Evolutionary conservation across 2,797 vertebrate species (phyloP).

Genomic region (Kryptolebias ocellatus): DNA sequence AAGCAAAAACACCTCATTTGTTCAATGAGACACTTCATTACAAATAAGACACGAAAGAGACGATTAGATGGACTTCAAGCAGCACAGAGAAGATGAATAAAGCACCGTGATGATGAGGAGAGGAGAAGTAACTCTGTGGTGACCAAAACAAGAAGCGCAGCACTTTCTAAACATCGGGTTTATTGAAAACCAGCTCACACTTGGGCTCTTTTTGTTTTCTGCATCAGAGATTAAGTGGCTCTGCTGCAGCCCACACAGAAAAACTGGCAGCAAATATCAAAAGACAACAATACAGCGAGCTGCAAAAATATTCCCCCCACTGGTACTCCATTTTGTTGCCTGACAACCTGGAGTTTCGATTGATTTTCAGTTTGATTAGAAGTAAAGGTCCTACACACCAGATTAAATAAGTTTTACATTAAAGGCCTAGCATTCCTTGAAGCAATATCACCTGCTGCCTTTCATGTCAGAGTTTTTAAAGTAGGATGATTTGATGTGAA

Average conservation of each 20-base stretch:
- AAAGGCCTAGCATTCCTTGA: too few relatives aligned
- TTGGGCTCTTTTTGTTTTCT: slow-evolving; percentile 32
- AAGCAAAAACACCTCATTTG: slow-evolving; percentile 64
- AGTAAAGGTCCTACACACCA: too few relatives aligned
- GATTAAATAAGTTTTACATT: too few relatives aligned
- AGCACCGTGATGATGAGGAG: slow-evolving; percentile 3
- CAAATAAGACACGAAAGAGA: slow-evolving; percentile 57
- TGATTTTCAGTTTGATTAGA: too few relatives aligned
- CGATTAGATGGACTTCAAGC: slow-evolving; percentile 24
- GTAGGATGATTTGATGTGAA: too few relatives aligned
- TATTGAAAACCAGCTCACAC: slow-evolving; percentile 73
- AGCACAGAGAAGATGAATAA: slow-evolving; percentile 15
- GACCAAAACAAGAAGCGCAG: slow-evolving; percentile 26
- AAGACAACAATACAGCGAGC: background rate
- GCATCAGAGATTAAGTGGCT: slow-evolving; percentile 28
- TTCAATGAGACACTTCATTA: slow-evolving; percentile 66
- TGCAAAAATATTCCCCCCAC: too few relatives aligned
- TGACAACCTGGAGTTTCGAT: too few relatives aligned
- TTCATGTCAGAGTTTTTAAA: too few relatives aligned
- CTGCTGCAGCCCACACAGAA: slow-evolving; percentile 28
- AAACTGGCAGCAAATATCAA: slow-evolving; percentile 25
- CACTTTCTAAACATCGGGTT: slow-evolving; percentile 45
- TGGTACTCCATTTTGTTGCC: too few relatives aligned
- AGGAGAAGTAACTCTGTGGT: background rate
- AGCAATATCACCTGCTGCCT: too few relatives aligned